Percentiles rank a stretch among this genome's conserved stretches.
These are phyloP conservation scores for Chloropsis hardwickii DNA, from an alignment of 2,113 vertebrate genomes.

Conservation along the genomic window DNA sequence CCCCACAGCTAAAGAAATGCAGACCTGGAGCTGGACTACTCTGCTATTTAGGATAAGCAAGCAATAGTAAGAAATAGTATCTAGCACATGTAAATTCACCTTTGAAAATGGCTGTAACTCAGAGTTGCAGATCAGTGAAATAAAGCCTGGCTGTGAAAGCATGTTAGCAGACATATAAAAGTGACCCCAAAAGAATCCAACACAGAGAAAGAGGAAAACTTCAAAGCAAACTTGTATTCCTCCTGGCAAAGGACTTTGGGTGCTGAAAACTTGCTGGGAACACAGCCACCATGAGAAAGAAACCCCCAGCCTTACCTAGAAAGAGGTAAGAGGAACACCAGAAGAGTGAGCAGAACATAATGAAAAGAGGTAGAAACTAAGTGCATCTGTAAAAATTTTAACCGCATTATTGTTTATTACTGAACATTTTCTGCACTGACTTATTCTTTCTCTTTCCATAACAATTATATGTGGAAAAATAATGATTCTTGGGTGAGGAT, in stretches of 20 bases:
- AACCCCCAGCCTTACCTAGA: background rate
- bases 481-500: background rate
- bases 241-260: background rate
- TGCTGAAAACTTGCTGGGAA: background rate
- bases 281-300: background rate
- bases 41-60: background rate
- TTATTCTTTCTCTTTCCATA: background rate
- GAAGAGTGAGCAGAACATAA: background rate
- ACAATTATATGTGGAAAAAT: background rate
- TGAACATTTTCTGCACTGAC: background rate
- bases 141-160: background rate
- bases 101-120: background rate
- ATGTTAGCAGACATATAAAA: background rate
- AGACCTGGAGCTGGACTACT: background rate
- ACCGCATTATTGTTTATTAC: background rate
- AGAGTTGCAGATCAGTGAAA: background rate
- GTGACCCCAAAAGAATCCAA: background rate
- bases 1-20: background rate
- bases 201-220: background rate
- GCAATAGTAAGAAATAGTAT: background rate
- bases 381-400: background rate
- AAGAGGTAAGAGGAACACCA: background rate
- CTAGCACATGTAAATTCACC: background rate
- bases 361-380: background rate
- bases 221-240: background rate